phyloP scores from a whole-genome alignment of 2,113 vertebrate genomes.

The Gobio gobio region DNA sequence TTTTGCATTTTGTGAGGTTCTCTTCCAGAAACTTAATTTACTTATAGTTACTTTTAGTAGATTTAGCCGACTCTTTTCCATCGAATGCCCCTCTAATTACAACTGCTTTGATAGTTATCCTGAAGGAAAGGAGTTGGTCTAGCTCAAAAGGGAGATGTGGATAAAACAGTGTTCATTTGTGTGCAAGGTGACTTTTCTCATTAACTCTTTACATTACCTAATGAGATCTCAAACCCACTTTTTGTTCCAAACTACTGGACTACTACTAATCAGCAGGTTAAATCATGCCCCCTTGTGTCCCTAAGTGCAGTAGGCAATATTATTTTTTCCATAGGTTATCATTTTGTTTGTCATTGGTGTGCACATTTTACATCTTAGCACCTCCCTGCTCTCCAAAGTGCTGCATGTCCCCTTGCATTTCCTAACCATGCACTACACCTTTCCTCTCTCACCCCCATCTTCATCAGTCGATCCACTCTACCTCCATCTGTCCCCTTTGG shows the following conservation, averaged over 20 bases:
- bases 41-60: neutral
- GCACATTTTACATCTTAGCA: neutral
- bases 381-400: neutral
- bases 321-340: neutral
- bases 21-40: neutral
- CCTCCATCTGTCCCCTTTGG: conserved; percentile 47
- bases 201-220: neutral
- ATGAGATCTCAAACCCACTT: no score
- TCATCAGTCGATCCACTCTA: conserved; percentile 11
- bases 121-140: neutral
- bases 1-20: neutral
- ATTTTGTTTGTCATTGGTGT: neutral
- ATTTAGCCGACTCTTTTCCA: neutral
- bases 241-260: neutral
- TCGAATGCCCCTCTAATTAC: neutral
- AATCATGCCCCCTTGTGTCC: neutral
- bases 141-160: neutral
- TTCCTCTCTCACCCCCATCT: conserved; percentile 25
- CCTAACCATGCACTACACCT: neutral
- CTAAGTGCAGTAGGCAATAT: neutral
- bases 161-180: neutral
- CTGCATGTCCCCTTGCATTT: neutral
- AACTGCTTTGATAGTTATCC: neutral
- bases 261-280: neutral
- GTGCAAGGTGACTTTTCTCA: neutral